phyloP scores from a whole-genome alignment of 92 coral and sea anemone species.

The Chrysogorgia sp. region DNA sequence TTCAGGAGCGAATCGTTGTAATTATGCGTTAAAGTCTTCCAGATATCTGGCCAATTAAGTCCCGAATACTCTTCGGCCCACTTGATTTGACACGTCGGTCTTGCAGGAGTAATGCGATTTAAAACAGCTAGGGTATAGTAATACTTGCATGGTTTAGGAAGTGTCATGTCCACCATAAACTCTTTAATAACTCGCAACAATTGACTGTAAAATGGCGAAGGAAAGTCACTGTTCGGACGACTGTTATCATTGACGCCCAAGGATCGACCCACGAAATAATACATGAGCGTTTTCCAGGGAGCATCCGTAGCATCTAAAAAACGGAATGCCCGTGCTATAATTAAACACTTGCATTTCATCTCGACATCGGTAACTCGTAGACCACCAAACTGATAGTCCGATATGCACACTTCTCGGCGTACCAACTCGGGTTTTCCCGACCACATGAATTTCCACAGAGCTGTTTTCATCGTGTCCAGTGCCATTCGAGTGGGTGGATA shows the following conservation, averaged over 20 bases:
- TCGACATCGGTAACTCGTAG: background rate
- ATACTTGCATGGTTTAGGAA: background rate
- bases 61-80: background rate
- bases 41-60: slow-evolving; percentile 20
- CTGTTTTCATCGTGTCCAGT: background rate
- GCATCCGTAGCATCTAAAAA: background rate
- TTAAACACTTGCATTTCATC: background rate
- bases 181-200: background rate
- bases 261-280: background rate
- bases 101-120: background rate
- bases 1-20: slow-evolving; percentile 12
- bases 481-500: slow-evolving; percentile 9
- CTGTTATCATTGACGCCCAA: background rate
- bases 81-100: background rate
- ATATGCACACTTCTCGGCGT: background rate
- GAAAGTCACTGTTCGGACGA: background rate
- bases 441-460: slow-evolving; percentile 27
- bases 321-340: background rate
- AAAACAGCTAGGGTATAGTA: background rate
- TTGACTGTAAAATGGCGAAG: background rate
- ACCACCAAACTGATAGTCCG: background rate
- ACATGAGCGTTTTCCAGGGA: background rate
- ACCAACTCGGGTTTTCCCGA: slow-evolving; percentile 15
- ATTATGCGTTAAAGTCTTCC: background rate
- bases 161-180: background rate